Evolutionary conservation across 2,888 invertebrate species (phyloP).

Genomic region (Thera obeliscata): DNA sequence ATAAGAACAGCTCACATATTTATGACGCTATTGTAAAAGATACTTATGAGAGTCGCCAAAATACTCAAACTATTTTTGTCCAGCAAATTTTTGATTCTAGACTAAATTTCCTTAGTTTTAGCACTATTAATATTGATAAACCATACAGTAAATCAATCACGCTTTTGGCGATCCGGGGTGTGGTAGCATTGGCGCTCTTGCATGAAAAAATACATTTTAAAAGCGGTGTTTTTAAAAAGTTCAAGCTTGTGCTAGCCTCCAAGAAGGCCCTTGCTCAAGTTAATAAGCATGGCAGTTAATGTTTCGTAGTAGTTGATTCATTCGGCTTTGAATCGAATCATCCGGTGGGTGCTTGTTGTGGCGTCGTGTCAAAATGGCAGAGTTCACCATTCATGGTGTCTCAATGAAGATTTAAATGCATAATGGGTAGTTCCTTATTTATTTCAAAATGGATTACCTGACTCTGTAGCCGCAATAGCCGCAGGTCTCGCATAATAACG

Average conservation of each 20-base stretch:
- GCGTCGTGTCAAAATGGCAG: conserved; percentile 1
- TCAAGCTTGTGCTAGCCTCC: conserved; percentile 3
- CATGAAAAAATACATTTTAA: too few relatives aligned
- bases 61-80: background rate
- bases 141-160: too few relatives aligned
- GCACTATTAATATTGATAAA: too few relatives aligned
- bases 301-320: conserved; percentile 20
- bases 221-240: background rate
- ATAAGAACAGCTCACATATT: background rate
- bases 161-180: too few relatives aligned
- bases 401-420: background rate
- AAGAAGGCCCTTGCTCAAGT: conserved; percentile 12
- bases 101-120: too few relatives aligned
- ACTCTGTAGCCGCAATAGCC: too few relatives aligned
- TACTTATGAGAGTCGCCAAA: background rate
- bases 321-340: conserved; percentile 15
- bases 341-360: background rate
- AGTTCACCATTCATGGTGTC: background rate
- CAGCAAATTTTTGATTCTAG: background rate
- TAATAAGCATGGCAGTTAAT: conserved; percentile 24
- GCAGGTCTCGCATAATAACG: background rate
- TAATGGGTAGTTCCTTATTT: too few relatives aligned
- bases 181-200: too few relatives aligned
- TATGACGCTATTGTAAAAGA: background rate
- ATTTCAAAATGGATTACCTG: too few relatives aligned